Base-by-base conservation (phyloP, 2,797 vertebrate species). In the Chaenodraco wilsoni region DNA sequence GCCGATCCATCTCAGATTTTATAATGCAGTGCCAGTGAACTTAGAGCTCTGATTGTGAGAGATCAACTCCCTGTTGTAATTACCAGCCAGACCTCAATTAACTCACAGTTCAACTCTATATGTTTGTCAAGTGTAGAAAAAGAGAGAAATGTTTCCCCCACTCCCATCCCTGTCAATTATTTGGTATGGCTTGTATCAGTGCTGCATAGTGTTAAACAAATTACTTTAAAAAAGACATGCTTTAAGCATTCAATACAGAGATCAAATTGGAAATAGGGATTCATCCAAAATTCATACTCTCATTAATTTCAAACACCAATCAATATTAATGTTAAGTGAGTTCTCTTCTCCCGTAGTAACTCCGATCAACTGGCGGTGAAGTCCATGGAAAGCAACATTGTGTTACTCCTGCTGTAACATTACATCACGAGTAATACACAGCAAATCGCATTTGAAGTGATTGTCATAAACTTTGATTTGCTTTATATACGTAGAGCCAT, bases 31-130 rank as follows among this genome's bases (percentile, higher is more conserved):
- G 74, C 46, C 84, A 66, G 80, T 90, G 79, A 91, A 89, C 68
- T 62, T 55, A 65, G 21, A 78, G 44, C 63, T 50, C 59, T 70
- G 78, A 78, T 69, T 73, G 74, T 55, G 70, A 80, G 54, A 76
- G 74, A 88, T 90, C 83, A 82, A 72, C 78, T 89, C 80, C 55
- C 71, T 57, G 23, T 59, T 88, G 81, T 84, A 90, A 87, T 89
- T 87, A 87, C 63, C 79, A 69, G 45, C n/a, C 67, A 76, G 83
- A 91, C 90, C 83, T 89, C 86, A 90, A 91, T 91, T 92, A 90
- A 87, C 84, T 87, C 71, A 62, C 57, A 72, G 55, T 71, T 86
- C 78, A 83, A 61, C 71, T 80, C 76, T 79, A 61, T 84, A 69
- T 84, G 75, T 85, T 86, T 87, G 66, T 81, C 64, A 82, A 71